A percentile compares a stretch with the other conserved stretches of the same genome.
Evolutionary conservation across 2,113 vertebrate genomes (phyloP).

Genomic region (Rousettus leschenaultii): DNA sequence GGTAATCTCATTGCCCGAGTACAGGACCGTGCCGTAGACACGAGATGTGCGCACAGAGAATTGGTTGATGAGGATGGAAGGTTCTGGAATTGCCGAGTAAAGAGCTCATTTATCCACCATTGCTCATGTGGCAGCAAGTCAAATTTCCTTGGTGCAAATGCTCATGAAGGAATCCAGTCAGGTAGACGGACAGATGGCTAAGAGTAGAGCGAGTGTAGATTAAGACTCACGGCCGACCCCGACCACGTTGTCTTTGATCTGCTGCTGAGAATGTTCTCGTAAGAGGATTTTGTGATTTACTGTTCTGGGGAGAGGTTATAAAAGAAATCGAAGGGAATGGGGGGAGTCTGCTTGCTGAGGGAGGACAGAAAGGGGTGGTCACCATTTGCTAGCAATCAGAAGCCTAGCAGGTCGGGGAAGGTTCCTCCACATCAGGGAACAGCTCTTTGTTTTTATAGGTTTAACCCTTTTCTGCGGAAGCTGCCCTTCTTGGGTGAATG

Average conservation of each 20-base stretch:
- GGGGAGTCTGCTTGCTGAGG: not conserved
- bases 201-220: rapidly evolving
- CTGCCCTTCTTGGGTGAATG: not conserved
- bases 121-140: not conserved
- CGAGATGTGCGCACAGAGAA: rapidly evolving
- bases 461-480: not conserved
- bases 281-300: not conserved
- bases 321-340: not conserved
- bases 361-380: not conserved
- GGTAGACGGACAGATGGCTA: not conserved
- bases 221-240: rapidly evolving
- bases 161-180: not conserved
- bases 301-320: not conserved
- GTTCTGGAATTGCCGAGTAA: not conserved
- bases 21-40: rapidly evolving
- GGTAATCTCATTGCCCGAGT: rapidly evolving
- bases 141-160: not conserved
- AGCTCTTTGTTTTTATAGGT: rapidly evolving
- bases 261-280: not conserved
- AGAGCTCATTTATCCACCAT: not conserved
- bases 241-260: rapidly evolving
- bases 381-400: not conserved
- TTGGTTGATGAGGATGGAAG: not conserved
- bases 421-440: rapidly evolving
- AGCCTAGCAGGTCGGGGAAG: rapidly evolving